Evolutionary conservation across 2,888 invertebrate genomes (phyloP).

Genomic region (Drosophila rellima): DNA sequence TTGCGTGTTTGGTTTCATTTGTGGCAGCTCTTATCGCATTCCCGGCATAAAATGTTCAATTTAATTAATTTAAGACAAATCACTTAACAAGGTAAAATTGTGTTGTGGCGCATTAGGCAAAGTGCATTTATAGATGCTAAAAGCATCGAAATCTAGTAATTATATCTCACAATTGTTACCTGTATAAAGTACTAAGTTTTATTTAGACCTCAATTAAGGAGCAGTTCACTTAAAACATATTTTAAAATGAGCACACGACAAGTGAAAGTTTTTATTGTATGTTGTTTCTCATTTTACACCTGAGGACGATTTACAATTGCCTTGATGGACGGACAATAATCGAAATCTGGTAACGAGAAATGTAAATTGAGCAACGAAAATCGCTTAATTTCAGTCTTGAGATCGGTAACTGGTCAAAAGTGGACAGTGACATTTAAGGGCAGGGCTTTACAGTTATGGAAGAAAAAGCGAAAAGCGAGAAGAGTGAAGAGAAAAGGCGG

Average conservation of each 20-base stretch:
- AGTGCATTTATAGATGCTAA: background rate
- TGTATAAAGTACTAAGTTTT: background rate
- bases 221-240: constrained; percentile 36
- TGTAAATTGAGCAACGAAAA: constrained; percentile 74
- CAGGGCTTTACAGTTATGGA: constrained; percentile 53
- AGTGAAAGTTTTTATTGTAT: constrained; percentile 65
- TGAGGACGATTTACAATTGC: constrained; percentile 47
- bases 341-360: constrained; percentile 63
- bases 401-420: constrained; percentile 30
- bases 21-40: constrained; percentile 48
- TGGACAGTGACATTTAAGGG: constrained; percentile 43
- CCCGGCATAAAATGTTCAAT: constrained; percentile 55
- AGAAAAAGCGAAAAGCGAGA: constrained; percentile 51
- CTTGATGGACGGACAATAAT: constrained; percentile 65
- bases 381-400: constrained; percentile 67
- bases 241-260: constrained; percentile 39
- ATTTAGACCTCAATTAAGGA: background rate
- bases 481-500: constrained; percentile 3
- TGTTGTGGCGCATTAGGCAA: constrained; percentile 21
- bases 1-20: constrained; percentile 53
- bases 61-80: constrained; percentile 71
- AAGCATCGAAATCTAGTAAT: background rate
- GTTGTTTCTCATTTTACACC: constrained; percentile 51
- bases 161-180: background rate
- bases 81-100: constrained; percentile 59